A percentile compares a stretch with the other conserved stretches of the same genome.
These are phyloP conservation scores for Scaptomyza graminum DNA, from an alignment of 1,140 invertebrate genomes.

Conservation along the genomic window DNA sequence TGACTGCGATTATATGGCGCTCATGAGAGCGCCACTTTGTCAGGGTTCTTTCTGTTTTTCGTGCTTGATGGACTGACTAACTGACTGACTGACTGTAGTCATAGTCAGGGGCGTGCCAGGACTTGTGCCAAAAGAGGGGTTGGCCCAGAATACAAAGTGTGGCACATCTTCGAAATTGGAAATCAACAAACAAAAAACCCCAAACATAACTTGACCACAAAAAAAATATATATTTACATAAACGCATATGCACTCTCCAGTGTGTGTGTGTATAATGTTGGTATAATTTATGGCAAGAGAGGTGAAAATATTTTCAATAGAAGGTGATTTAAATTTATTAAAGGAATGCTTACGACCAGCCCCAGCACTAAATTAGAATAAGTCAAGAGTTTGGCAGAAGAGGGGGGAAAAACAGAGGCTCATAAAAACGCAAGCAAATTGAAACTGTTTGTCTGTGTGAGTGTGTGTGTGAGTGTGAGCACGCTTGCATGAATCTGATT, in stretches of 20 bases:
- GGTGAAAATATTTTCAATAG: slow-evolving; percentile 83
- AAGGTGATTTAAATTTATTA: slow-evolving; percentile 83
- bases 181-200: slow-evolving; percentile 5
- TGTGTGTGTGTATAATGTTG: slow-evolving; percentile 23
- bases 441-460: slow-evolving; percentile 53
- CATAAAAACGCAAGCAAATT: slow-evolving; percentile 76
- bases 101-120: slow-evolving; percentile 23
- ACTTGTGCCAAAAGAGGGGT: slow-evolving; percentile 8
- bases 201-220: background rate
- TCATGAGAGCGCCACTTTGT: slow-evolving; percentile 76
- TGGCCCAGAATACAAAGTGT: background rate
- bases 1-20: slow-evolving; percentile 80
- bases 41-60: slow-evolving; percentile 24
- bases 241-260: background rate
- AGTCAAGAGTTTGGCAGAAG: slow-evolving; percentile 31
- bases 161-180: slow-evolving; percentile 7
- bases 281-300: slow-evolving; percentile 74
- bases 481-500: slow-evolving; percentile 42
- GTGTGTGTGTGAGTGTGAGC: slow-evolving; percentile 42
- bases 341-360: slow-evolving; percentile 78
- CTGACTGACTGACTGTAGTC: slow-evolving; percentile 6
- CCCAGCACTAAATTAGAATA: slow-evolving; percentile 79
- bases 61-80: slow-evolving; percentile 15
- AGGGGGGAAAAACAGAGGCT: slow-evolving; percentile 19
- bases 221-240: slow-evolving; percentile 5